Percentiles rank a stretch among this genome's conserved stretches.
Conservation (phyloP, 2,797 vertebrate species). For the Heliangelus exortis region DNA sequence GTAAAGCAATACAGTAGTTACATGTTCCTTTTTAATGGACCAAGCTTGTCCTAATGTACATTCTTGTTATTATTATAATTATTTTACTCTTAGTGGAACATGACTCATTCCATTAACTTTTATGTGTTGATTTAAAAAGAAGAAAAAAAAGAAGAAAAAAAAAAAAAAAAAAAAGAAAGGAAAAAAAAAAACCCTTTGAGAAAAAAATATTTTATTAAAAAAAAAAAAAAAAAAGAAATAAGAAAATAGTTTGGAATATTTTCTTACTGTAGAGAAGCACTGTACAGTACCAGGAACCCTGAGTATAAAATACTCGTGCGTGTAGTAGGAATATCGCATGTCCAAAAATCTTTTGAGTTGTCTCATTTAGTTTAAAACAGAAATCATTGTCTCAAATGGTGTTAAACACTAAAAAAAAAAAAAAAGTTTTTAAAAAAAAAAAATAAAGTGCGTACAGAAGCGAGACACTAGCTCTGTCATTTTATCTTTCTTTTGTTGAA, state of each 20-base stretch:
- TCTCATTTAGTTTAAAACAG: constrained; percentile 76
- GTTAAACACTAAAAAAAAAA: constrained; percentile 80
- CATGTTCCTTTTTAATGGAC: constrained; percentile 78
- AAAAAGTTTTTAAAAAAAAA: constrained; percentile 74
- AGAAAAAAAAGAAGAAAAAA: constrained; percentile 51
- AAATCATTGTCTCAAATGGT: constrained; percentile 78
- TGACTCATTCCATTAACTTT: constrained; percentile 80
- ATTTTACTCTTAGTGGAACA: constrained; percentile 74
- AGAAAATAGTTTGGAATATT: constrained; percentile 87
- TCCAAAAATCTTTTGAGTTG: constrained; percentile 68
- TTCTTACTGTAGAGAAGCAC: constrained; percentile 86
- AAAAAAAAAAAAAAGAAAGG: constrained; percentile 11
- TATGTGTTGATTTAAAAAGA: constrained; percentile 75
- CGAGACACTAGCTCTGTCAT: constrained; percentile 81
- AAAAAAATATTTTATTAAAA: constrained; percentile 85
- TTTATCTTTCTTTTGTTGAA: constrained; percentile 85
- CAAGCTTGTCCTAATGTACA: constrained; percentile 81
- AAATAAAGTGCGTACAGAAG: constrained; percentile 78
- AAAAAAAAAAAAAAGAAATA: constrained; percentile 75
- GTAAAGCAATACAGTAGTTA: constrained; percentile 83
- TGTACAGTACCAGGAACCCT: constrained; percentile 79
- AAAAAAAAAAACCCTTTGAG: constrained; percentile 64
- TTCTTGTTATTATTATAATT: constrained; percentile 75
- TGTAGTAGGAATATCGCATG: constrained; percentile 79
- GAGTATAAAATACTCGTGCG: constrained; percentile 81